These are phyloP conservation scores for Sturmia bella DNA, from an alignment of 2,888 invertebrate species.

Conservation along the genomic window DNA sequence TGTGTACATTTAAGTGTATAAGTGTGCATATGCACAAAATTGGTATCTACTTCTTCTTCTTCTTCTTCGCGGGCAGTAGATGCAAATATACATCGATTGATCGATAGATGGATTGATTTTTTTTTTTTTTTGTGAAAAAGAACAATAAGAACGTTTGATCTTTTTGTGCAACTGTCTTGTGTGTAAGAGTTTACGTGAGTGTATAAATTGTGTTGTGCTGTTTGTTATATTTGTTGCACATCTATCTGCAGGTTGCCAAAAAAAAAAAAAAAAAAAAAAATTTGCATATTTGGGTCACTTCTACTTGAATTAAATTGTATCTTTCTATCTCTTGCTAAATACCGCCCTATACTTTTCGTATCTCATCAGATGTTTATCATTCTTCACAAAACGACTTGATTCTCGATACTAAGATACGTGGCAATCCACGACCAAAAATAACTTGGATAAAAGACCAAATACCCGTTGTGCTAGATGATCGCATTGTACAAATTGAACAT, in stretches of 20 bases:
- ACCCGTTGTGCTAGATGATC: slow-evolving; percentile 84
- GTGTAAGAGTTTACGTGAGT: not conserved
- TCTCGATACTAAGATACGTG: slow-evolving; percentile 90
- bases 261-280: slow-evolving; percentile 33
- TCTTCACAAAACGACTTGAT: slow-evolving; percentile 88
- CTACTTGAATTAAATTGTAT: slow-evolving; percentile 19
- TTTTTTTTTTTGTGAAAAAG: slow-evolving; percentile 39
- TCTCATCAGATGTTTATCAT: slow-evolving; percentile 86
- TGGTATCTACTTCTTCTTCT: not conserved
- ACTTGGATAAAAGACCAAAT: slow-evolving; percentile 89
- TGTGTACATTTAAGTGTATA: not conserved
- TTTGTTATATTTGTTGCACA: slow-evolving; percentile 26
- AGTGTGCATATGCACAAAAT: slow-evolving; percentile 14
- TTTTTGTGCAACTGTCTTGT: slow-evolving; percentile 43
- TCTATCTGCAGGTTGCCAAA: slow-evolving; percentile 56
- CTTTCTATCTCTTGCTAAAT: slow-evolving; percentile 19
- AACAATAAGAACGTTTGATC: slow-evolving; percentile 50
- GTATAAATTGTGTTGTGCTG: slow-evolving; percentile 1
- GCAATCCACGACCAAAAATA: slow-evolving; percentile 87
- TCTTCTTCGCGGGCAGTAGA: not conserved
- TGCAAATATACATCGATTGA: not conserved
- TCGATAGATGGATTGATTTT: too few species aligned
- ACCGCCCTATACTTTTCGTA: slow-evolving; percentile 21
- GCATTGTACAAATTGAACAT: slow-evolving; percentile 86
- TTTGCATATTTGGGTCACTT: slow-evolving; percentile 44